Evolutionary conservation across 2,888 invertebrate species (phyloP).

Genomic region (Tineola bisselliella): DNA sequence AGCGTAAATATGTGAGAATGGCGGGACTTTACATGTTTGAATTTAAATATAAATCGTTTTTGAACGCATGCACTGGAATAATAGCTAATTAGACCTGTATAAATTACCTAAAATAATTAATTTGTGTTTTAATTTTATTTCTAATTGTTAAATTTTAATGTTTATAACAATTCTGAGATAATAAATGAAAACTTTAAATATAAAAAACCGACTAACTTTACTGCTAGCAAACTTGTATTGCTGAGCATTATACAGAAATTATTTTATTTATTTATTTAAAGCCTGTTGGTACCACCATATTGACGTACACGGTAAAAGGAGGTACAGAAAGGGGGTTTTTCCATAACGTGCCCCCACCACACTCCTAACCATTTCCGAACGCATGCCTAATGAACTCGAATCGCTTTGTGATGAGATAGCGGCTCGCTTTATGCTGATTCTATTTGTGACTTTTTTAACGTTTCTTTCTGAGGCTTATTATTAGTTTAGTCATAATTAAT

Average conservation of each 20-base stretch:
- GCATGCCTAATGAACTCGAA: conserved; percentile 34
- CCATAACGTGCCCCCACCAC: not conserved
- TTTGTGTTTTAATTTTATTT: no score
- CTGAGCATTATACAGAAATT: no score
- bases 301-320: not conserved
- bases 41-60: no score
- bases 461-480: not conserved
- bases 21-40: no score
- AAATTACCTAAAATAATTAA: no score
- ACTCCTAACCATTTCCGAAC: conserved; percentile 10
- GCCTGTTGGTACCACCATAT: not conserved
- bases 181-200: no score
- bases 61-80: no score
- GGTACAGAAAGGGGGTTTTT: not conserved
- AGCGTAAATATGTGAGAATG: conserved; percentile 1
- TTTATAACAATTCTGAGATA: no score
- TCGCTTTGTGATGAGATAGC: conserved; percentile 34
- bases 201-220: no score
- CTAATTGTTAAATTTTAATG: no score
- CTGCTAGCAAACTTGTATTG: no score
- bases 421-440: conserved; percentile 18
- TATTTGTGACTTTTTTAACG: conserved; percentile 13
- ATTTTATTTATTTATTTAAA: not conserved
- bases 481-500: not conserved
- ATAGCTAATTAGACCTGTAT: no score